These are phyloP conservation scores for Dermatemys mawii DNA, from an alignment of 2,113 vertebrate species.

Conservation along the genomic window DNA sequence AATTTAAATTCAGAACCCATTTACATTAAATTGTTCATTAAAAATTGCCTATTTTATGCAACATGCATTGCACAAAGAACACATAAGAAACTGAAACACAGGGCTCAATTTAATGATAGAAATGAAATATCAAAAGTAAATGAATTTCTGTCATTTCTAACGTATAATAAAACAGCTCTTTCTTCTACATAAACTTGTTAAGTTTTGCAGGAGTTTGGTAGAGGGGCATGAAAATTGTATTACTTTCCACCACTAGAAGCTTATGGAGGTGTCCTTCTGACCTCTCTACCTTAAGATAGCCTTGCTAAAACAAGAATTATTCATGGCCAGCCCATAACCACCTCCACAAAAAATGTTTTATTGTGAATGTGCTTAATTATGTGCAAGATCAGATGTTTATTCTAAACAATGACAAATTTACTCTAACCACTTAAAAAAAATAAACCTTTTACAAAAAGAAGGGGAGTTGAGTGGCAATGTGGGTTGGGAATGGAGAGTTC, in stretches of 20 bases:
- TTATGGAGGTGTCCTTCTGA: slow-evolving; percentile 19
- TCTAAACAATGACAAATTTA: not conserved
- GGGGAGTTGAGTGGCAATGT: not conserved
- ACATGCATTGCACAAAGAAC: slow-evolving; percentile 84
- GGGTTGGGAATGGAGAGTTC: slow-evolving; percentile 7
- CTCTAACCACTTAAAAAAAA: not conserved
- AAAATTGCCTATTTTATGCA: slow-evolving; percentile 88
- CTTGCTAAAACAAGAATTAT: not conserved
- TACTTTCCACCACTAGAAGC: not conserved
- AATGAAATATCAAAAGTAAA: slow-evolving; percentile 76
- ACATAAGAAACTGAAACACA: slow-evolving; percentile 78
- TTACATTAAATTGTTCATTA: slow-evolving; percentile 90
- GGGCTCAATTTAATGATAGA: slow-evolving; percentile 76
- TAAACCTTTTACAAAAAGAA: not conserved
- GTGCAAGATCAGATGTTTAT: accelerated
- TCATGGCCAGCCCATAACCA: not conserved
- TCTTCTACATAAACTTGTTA: not conserved
- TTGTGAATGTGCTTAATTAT: accelerated
- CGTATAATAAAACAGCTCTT: slow-evolving; percentile 40
- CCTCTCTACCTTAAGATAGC: not conserved
- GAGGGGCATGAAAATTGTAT: not conserved
- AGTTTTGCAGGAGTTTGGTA: slow-evolving; percentile 51
- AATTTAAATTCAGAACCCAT: slow-evolving; percentile 89
- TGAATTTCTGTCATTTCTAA: slow-evolving; percentile 69
- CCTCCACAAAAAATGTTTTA: accelerated